Base-by-base conservation (phyloP, 1,140 invertebrate species). In the Centruroides vittatus region DNA sequence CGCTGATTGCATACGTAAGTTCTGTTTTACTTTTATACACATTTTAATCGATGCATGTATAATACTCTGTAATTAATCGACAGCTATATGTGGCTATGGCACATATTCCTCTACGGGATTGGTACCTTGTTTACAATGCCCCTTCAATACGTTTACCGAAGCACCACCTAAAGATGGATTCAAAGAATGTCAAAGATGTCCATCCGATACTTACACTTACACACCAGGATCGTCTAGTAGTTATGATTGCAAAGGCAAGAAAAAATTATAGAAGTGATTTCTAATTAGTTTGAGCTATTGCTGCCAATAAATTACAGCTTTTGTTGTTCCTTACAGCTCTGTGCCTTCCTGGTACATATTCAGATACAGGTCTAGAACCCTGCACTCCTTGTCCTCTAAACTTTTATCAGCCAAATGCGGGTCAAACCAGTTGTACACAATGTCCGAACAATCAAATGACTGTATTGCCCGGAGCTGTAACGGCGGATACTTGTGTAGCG, bases 41-140 rank as follows among this genome's bases (percentile, higher is more conserved):
- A 23, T 23, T 23, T 23, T 23, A 23, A 23, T 23, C 23, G 23
- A 23, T 23, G 23, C 0, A 23, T 23, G 1, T 23, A 23, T 23
- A 23, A 23, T 23, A 23, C 2, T 23, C 23, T 23, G 23, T 23
- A 23, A 23, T 23, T 23, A 23, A 23, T 41, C 41, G 3, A 9
- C 13, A 64, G 63, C 93, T 5, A 92, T 96, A 36, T 98, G 93
- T 71, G 93, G 93, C 6, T 94, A 88, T 71, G 93, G 93, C 63
- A 97, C 93, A 35, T 97, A 93, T 73, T 95, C 91, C 2, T 89
- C 89, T 35, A 93, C 89, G 47, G 93, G 93, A 53, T 75, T 95
- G 51, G 90, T 97, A 36, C 93, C 93, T 10, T 97, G 93, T 70
- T 77, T 96, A 54, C 90, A 96, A 73, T 98, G 93, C 78, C 91